Evolutionary conservation across 30 jellyfish, hydroid and myxozoan species (phyloP).

Genomic region (Morbakka virulenta): DNA sequence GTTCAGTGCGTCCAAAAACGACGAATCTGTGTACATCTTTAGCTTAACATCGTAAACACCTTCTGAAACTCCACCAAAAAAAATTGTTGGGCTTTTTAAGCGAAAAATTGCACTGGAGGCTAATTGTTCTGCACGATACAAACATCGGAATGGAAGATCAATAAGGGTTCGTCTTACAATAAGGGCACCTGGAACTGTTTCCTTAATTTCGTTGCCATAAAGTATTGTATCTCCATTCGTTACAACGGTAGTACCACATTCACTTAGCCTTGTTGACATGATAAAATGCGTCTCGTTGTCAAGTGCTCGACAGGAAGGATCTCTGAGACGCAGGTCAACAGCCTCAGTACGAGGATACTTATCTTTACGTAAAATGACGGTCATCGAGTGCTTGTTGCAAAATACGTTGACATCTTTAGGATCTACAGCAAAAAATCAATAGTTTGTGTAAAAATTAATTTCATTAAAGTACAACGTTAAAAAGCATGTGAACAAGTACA

Average conservation of each 20-base stretch:
- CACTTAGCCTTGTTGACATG: constrained; percentile 43
- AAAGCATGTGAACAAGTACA: too few relatives aligned
- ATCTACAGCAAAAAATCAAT: neutral
- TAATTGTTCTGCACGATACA: neutral
- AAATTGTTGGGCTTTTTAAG: neutral
- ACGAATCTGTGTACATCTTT: constrained; percentile 36
- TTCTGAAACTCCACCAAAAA: constrained; percentile 17
- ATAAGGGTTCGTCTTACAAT: constrained; percentile 55
- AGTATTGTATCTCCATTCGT: constrained; percentile 56
- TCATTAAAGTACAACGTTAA: too few relatives aligned
- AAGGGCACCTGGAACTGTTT: constrained; percentile 43
- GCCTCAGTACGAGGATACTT: neutral
- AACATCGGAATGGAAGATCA: constrained; percentile 74
- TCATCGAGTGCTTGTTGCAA: neutral
- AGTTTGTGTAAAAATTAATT: too few relatives aligned
- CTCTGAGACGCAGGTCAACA: constrained; percentile 43
- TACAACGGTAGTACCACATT: constrained; percentile 69
- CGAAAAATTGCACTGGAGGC: neutral
- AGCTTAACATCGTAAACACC: constrained; percentile 67
- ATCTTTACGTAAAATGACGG: neutral
- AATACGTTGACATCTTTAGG: neutral
- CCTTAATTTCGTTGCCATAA: constrained; percentile 56
- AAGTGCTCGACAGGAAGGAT: constrained; percentile 60
- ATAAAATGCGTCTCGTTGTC: constrained; percentile 68
- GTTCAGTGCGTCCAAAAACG: constrained; percentile 18